These are phyloP conservation scores for Aplysina aerophoba DNA, from an alignment of 37 sponge, comb jelly and placozoan genomes.

Conservation along the genomic window DNA sequence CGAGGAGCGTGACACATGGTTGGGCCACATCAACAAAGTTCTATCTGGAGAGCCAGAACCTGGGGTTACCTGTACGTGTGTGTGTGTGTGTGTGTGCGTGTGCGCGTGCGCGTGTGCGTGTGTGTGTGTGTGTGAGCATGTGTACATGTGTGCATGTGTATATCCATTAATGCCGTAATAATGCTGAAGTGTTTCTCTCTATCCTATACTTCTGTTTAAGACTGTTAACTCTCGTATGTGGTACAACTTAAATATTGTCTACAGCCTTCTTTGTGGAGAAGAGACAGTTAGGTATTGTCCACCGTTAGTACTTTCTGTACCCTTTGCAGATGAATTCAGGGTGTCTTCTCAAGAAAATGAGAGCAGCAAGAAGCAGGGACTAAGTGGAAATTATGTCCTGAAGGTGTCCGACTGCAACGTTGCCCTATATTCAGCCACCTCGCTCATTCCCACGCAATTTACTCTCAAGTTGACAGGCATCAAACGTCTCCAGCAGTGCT, in stretches of 20 bases:
- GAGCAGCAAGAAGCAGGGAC: slow-evolving; percentile 25
- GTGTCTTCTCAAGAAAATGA: slow-evolving; percentile 12
- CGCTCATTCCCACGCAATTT: slow-evolving; percentile 11
- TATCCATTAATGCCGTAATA: not conserved
- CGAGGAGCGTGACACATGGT: slow-evolving; percentile 13
- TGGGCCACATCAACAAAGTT: not conserved
- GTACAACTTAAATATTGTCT: no score
- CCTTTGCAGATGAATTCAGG: slow-evolving; percentile 3
- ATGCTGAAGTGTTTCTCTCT: no score
- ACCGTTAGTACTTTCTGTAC: no score
- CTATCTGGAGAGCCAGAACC: slow-evolving; percentile 27
- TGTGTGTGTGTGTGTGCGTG: slow-evolving; percentile 34
- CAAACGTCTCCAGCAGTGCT: slow-evolving; percentile 22
- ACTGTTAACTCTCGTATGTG: no score
- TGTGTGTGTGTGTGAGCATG: not conserved
- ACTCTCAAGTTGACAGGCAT: not conserved
- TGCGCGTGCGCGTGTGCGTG: not conserved
- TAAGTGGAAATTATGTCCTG: slow-evolving; percentile 22
- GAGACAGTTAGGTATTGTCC: no score
- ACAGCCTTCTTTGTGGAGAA: no score
- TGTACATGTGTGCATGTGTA: not conserved
- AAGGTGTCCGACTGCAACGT: not conserved
- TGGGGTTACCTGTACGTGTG: slow-evolving; percentile 25
- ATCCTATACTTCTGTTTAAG: no score
- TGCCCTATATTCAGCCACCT: slow-evolving; percentile 10